A percentile compares a stretch with the other conserved stretches of the same genome.
Conservation (phyloP, 2,113 vertebrate species). For the Scalopus aquaticus region DNA sequence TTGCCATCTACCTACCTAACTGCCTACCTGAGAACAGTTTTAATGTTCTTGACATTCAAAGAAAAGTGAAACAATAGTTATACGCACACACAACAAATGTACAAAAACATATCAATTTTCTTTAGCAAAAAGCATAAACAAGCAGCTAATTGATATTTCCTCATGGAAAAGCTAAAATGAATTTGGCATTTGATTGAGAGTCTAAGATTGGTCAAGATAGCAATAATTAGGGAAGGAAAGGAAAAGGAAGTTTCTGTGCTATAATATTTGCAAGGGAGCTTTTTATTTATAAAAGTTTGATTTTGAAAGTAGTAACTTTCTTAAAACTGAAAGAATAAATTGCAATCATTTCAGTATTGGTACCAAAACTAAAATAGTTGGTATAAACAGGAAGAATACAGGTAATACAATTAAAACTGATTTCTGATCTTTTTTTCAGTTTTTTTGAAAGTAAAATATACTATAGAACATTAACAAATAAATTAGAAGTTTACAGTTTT, state of each 20-base stretch:
- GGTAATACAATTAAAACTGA: background rate
- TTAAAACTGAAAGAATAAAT: background rate
- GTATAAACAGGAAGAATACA: background rate
- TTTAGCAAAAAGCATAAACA: background rate
- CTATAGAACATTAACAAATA: background rate
- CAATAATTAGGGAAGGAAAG: background rate
- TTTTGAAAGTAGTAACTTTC: background rate
- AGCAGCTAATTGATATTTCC: background rate
- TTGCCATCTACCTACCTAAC: background rate
- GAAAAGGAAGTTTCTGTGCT: background rate
- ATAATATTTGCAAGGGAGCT: background rate
- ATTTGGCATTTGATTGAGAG: background rate
- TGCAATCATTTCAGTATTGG: background rate
- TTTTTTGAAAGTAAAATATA: background rate
- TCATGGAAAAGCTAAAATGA: background rate
- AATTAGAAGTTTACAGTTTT: background rate
- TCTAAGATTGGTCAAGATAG: background rate
- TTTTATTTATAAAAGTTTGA: background rate
- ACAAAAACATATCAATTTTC: background rate
- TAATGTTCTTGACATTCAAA: background rate
- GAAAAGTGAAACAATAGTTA: background rate
- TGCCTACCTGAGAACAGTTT: background rate
- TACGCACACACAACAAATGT: background rate
- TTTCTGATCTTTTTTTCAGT: background rate
- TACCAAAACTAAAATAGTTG: background rate